A percentile compares a stretch with the other conserved stretches of the same genome.
phyloP scores from a whole-genome alignment of 1,140 invertebrate genomes.

The Trichoplusia ni region DNA sequence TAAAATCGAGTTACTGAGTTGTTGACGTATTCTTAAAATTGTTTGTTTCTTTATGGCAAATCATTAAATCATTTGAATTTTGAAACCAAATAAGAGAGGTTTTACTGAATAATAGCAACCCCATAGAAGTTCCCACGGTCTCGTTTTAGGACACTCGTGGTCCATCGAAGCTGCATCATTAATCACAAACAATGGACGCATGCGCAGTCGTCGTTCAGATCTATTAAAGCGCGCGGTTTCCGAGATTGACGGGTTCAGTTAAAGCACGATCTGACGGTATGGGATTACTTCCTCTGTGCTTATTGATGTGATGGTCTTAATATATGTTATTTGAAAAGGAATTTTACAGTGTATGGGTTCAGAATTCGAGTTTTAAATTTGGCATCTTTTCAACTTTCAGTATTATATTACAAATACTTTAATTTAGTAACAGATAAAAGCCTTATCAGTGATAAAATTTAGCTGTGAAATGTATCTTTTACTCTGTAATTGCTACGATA shows the following conservation, averaged over 20 bases:
- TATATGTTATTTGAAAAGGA: not conserved
- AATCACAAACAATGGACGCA: slow-evolving; percentile 28
- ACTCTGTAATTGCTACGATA: too few species aligned
- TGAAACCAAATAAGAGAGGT: too few species aligned
- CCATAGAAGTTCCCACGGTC: slow-evolving; percentile 19
- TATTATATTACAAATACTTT: too few species aligned
- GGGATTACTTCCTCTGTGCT: not conserved
- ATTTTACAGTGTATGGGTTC: not conserved
- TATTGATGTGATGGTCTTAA: not conserved
- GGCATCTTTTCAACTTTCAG: too few species aligned
- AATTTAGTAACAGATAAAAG: too few species aligned
- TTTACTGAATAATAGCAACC: not conserved
- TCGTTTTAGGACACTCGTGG: not conserved
- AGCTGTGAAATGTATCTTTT: too few species aligned
- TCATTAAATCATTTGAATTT: too few species aligned
- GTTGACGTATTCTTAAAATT: too few species aligned
- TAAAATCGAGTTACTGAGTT: too few species aligned
- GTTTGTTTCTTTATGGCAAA: too few species aligned
- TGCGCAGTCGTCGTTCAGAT: slow-evolving; percentile 9
- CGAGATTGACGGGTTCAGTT: slow-evolving; percentile 14
- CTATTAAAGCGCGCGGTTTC: slow-evolving; percentile 17
- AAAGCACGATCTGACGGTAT: slow-evolving; percentile 1
- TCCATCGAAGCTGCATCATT: slow-evolving; percentile 18
- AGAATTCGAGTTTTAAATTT: too few species aligned
- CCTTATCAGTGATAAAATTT: too few species aligned